Percentiles rank a stretch among this genome's conserved stretches.
Evolutionary conservation across 2,113 vertebrate species (phyloP).

Genomic region (Spizaetus ornatus): DNA sequence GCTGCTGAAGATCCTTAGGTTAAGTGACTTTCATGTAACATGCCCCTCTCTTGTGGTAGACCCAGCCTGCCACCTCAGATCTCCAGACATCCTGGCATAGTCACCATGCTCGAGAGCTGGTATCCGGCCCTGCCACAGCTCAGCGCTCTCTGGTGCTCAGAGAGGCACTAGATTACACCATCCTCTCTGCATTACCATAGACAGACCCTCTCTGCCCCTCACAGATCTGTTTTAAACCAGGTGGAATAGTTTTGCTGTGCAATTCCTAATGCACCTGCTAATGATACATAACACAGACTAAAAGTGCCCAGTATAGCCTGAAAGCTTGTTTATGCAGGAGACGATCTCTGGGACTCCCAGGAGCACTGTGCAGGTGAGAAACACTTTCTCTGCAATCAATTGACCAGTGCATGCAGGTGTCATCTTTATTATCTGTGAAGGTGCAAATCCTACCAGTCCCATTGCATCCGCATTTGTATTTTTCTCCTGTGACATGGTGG

Average conservation of each 20-base stretch:
- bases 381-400: background rate
- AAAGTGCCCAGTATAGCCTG: background rate
- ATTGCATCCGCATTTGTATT: fast-evolving
- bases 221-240: background rate
- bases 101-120: background rate
- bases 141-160: background rate
- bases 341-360: background rate
- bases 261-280: background rate
- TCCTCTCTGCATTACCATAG: background rate
- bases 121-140: background rate
- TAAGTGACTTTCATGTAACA: background rate
- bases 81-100: fast-evolving
- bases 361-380: background rate
- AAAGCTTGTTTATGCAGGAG: background rate
- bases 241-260: background rate
- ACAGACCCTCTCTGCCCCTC: background rate
- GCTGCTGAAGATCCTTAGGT: background rate
- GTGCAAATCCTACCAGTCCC: background rate
- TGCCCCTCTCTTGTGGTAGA: background rate
- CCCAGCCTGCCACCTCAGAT: background rate
- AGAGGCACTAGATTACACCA: fast-evolving
- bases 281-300: background rate
- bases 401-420: background rate
- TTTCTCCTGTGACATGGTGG: background rate
- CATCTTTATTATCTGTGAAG: background rate